Base-by-base conservation (phyloP, 2,888 invertebrate species). In the Onchidella celtica region DNA sequence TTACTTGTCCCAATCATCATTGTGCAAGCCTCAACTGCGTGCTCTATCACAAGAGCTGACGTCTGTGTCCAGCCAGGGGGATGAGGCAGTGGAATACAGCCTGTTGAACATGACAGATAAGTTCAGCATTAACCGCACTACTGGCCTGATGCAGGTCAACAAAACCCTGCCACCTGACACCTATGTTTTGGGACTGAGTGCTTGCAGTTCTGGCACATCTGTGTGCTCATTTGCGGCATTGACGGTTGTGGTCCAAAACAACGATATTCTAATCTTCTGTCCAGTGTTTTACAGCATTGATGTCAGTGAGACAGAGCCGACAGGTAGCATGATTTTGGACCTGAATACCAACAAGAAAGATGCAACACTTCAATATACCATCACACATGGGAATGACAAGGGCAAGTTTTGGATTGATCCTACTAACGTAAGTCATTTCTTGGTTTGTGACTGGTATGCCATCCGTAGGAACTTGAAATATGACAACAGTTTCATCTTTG, bases 261-360 rank as follows among this genome's bases (percentile, higher is more conserved):
- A 81, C 38, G 55, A 74, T 38, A 34, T 63, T 24, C 63, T 86
- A 36, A 72, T 80, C 14, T 85, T 86, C 66, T 86, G 86, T 24
- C 86, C 86, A 40, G 79, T 83, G 9, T 85, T 85, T 36, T 36
- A 81, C 24, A 66, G n/a, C 1, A n/a, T 55, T 1, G 27, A 47
- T 38, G 75, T 86, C 4, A 81, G 61, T 76, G 86, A 86, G 93
- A 97, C 97, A 90, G 95, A 96, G 34, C 95, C 95, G 21, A 95
- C 96, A 0, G 97, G 97, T 0, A 93, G 96, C 4, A 95, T 96
- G 90, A 92, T 97, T 3, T 94, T 97, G 14, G 96, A 96, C 74
- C 92, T 97, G 2, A 97, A 97, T 90, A 95, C 97, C 0, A 96
- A 96, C 0, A 95, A 96, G 21, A 94, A 95, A 77, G 87, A 90